phyloP scores from a whole-genome alignment of 2,113 vertebrate genomes.

The Nicator chloris region DNA sequence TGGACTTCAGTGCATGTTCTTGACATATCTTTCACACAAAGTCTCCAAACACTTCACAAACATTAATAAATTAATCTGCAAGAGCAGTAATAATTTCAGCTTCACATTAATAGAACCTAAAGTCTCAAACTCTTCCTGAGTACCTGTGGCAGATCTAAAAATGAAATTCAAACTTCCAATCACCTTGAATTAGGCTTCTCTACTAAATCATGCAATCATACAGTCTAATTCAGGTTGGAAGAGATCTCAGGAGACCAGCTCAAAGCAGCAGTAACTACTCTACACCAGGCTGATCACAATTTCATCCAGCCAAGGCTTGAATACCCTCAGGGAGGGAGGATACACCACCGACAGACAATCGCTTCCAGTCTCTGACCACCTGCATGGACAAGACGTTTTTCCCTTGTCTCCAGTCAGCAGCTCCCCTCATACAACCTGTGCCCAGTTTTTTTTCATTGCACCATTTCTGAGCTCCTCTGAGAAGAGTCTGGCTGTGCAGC shows the following conservation, averaged over 20 bases:
- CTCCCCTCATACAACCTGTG: neutral
- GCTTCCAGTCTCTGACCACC: neutral
- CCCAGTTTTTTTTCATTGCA: neutral
- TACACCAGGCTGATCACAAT: neutral
- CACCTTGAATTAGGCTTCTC: neutral
- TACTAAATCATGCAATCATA: neutral
- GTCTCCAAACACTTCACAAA: neutral
- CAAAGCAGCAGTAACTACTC: neutral
- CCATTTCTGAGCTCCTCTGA: neutral
- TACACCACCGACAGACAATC: neutral
- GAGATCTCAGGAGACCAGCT: neutral
- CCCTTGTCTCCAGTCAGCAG: neutral
- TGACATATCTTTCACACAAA: neutral
- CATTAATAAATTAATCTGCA: neutral
- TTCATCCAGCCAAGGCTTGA: neutral
- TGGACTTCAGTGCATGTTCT: neutral
- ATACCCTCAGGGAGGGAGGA: neutral
- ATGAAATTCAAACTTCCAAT: neutral
- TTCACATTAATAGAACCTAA: neutral
- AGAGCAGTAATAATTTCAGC: neutral
- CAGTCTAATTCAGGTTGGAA: neutral
- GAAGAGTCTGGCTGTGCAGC: neutral
- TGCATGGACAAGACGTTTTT: neutral
- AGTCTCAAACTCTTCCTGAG: neutral
- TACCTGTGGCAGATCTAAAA: constrained; percentile 11